A percentile compares a stretch with the other conserved stretches of the same genome.
Evolutionary conservation across 2,113 vertebrate genomes (phyloP).

Genomic region (Callipepla californica): DNA sequence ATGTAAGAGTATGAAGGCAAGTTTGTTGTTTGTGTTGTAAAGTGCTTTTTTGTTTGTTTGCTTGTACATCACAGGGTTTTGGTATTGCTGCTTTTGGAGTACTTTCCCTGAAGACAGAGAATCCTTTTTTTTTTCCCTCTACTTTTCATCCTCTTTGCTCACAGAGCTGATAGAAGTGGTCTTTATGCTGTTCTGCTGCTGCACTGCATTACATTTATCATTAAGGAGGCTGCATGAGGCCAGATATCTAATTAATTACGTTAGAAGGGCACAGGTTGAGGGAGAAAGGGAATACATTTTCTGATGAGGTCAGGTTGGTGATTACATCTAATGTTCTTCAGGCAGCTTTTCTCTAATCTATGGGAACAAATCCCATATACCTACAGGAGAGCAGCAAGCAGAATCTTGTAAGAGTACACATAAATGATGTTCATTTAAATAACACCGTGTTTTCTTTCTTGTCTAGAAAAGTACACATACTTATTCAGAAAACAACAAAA

Average conservation of each 20-base stretch:
- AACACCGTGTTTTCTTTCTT: fast-evolving
- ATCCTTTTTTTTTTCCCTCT: background rate
- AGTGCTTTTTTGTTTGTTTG: background rate
- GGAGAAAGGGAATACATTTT: conserved; percentile 34
- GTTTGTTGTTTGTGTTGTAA: fast-evolving
- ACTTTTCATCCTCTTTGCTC: background rate
- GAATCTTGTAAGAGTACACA: background rate
- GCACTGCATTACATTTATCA: conserved; percentile 20
- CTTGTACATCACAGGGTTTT: background rate
- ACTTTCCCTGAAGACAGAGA: background rate
- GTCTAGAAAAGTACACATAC: background rate
- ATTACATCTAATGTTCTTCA: conserved; percentile 42
- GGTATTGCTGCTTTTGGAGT: background rate
- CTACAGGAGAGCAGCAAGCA: background rate
- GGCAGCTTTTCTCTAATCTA: background rate
- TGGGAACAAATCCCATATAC: background rate
- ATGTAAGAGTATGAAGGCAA: background rate
- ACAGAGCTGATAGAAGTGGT: background rate
- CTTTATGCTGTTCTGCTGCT: conserved; percentile 25
- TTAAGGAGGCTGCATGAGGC: conserved; percentile 33
- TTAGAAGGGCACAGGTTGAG: conserved; percentile 54
- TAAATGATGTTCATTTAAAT: background rate
- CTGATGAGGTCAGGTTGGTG: conserved; percentile 53
- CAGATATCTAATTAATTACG: conserved; percentile 15
- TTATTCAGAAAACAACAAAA: background rate